Base-by-base conservation (phyloP, 2,797 vertebrate species). In the Sebastes vulpes region DNA sequence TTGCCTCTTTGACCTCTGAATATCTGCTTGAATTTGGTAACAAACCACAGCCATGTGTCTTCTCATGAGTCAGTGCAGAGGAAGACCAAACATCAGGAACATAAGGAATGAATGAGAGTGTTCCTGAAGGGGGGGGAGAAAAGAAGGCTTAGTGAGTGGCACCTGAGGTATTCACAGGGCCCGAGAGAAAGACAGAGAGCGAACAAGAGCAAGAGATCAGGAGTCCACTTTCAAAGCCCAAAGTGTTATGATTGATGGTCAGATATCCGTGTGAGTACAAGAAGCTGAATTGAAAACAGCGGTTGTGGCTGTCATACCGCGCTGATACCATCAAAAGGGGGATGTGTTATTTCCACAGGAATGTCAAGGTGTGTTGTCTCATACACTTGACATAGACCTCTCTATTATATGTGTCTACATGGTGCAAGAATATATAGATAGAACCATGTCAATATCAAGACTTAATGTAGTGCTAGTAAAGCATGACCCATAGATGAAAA, bases 211-310 rank as follows among this genome's bases (percentile, higher is more conserved):
- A 67, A 82, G 76, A 69, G 83, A 81, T 84, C 63, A 54, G 60
- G 57, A 75, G 76, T 85, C 79, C 42, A 42, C 72, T 88, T 89
- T 92, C 68, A 92, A 87, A 91, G 81, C 38, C 31, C n/a, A 50
- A 72, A 57, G 72, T 83, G 67, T 76, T 83, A 28, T 84, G 85
- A 88, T 64, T 89, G 81, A 91, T 89, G 78, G 71, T 79, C 74
- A 81, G 70, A 89, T 83, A 85, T 74, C 59, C 1, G 11, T 64
- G 25, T 71, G 65, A 73, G 71, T 38, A 65, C 66, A 75, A 76
- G 77, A 67, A 26, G 58, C 28, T 56, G 56, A 88, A 90, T 83
- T 91, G 81, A 72, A 87, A 93, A 86, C 92, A 93, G 88, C 78
- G 75, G 79, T 81, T 65, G 58, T 58, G 77, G 66, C 81, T 84